Evolutionary conservation across 2,797 vertebrate species (phyloP).

Genomic region (Pagetopsis macropterus): DNA sequence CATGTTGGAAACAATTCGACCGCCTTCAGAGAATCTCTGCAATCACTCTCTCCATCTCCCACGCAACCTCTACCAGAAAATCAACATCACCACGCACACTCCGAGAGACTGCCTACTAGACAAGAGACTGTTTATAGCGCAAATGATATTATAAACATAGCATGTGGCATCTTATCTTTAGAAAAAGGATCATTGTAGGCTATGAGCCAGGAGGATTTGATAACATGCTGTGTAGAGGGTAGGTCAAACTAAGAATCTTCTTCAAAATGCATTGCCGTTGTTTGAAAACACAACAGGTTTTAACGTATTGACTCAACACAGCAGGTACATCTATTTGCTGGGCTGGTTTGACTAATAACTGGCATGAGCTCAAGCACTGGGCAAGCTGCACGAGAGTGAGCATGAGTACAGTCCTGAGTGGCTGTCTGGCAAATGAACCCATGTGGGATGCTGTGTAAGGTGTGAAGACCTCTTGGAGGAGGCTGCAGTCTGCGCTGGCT

Average conservation of each 20-base stretch:
- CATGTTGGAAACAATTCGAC: conserved; percentile 74
- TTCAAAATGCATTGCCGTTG: conserved; percentile 15
- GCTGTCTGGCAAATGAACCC: conserved; percentile 55
- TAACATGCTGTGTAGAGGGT: conserved; percentile 19
- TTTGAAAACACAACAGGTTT: conserved; percentile 44
- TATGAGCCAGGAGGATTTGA: conserved; percentile 12
- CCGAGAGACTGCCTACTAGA: conserved; percentile 63
- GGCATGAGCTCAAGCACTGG: conserved; percentile 29
- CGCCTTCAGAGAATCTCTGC: conserved; percentile 76
- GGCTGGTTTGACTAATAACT: conserved; percentile 26
- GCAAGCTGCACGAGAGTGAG: conserved; percentile 35
- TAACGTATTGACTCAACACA: conserved; percentile 46
- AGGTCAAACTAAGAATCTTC: conserved; percentile 13
- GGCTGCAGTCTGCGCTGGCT: conserved; percentile 45
- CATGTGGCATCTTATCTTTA: conserved; percentile 56
- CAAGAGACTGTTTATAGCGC: conserved; percentile 64
- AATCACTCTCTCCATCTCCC: conserved; percentile 75
- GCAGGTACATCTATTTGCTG: conserved; percentile 24
- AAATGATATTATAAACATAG: conserved; percentile 63
- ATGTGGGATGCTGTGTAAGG: conserved; percentile 57
- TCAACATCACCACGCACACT: conserved; percentile 55
- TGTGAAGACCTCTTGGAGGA: conserved; percentile 67
- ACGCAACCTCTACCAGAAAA: conserved; percentile 73
- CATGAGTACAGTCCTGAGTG: conserved; percentile 33
- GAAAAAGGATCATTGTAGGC: conserved; percentile 54